Conservation (phyloP, 2,113 vertebrate genomes). For the Lontra canadensis region DNA sequence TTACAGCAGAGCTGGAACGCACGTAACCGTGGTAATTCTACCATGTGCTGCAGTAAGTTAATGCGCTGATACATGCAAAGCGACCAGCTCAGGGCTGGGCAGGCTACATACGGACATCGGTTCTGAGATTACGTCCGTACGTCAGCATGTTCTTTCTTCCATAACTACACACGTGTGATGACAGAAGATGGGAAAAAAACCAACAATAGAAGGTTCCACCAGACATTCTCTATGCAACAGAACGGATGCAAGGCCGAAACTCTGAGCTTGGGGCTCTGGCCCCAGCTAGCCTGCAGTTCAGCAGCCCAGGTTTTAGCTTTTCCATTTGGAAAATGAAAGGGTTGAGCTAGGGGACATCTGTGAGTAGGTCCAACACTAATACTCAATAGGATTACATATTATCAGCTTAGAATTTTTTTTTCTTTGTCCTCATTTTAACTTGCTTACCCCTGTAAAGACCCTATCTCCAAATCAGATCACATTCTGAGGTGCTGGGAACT, state of each 20-base stretch:
- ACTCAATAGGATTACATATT: background rate
- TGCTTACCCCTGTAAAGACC: background rate
- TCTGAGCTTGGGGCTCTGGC: background rate
- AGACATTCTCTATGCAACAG: background rate
- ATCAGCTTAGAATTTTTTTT: background rate
- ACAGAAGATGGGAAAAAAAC: background rate
- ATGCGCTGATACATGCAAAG: background rate
- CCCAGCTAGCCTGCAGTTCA: background rate
- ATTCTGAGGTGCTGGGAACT: background rate
- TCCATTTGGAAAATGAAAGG: background rate
- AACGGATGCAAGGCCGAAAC: background rate
- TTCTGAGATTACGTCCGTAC: background rate
- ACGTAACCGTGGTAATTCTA: too few species aligned
- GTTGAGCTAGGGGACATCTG: background rate
- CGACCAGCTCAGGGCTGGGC: background rate
- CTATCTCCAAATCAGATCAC: background rate
- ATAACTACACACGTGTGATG: background rate
- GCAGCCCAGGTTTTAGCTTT: background rate
- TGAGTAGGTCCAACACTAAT: background rate
- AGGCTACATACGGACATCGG: background rate
- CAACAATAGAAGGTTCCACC: background rate
- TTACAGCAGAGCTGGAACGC: background rate
- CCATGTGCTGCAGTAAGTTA: background rate
- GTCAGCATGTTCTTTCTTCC: background rate
- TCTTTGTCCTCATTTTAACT: background rate